Evolutionary conservation across 1,140 invertebrate species (phyloP), one percentile per base, ranked within the genome.

Genomic region (Copidosoma floridanum): DNA sequence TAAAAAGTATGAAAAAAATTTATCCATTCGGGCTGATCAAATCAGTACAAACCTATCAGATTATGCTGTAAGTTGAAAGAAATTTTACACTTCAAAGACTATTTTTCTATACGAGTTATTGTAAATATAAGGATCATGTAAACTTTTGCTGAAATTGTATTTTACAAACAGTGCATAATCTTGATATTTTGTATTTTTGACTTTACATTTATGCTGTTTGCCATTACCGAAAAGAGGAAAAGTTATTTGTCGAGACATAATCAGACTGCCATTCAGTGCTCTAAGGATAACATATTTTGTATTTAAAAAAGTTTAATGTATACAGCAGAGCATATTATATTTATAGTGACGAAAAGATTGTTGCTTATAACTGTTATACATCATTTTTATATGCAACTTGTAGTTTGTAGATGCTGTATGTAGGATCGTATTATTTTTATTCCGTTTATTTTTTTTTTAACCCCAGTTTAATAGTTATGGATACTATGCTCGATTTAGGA

Each of bases 31-130:
- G 23, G 40, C 38, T 24, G 43, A 51, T 47, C 18, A 40, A 41
- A 35, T 4, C 21, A 56, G 53, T 62, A 52, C 38, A 51, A 62
- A 62, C 44, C 51, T 32, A 41, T 20, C 27, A 11, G 52, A 32
- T 37, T 44, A 12, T 51, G 38, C 11, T 43, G 51, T 27, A 50
- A 50, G 5, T 24, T 51, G 23, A 41, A 35, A 48, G 35, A 43
- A 51, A 37, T 51, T 27, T 40, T 48, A 50, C 20, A 41, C 5
- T 24, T 4, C 37, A 60, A 50, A n/a, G 29, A 35, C 44, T 61
- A 61, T 61, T 61, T 62, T 62, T 62, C 44, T 62, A 62, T 37
- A 27, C 26, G 47, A 52, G 7, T 27, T 32, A 14, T 56, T 62
- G 60, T 62, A 62, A 62, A 62, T 62, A 62, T 35, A 8, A 26